Base-by-base conservation (phyloP, 2,113 vertebrate genomes). In the Chamaea fasciata region DNA sequence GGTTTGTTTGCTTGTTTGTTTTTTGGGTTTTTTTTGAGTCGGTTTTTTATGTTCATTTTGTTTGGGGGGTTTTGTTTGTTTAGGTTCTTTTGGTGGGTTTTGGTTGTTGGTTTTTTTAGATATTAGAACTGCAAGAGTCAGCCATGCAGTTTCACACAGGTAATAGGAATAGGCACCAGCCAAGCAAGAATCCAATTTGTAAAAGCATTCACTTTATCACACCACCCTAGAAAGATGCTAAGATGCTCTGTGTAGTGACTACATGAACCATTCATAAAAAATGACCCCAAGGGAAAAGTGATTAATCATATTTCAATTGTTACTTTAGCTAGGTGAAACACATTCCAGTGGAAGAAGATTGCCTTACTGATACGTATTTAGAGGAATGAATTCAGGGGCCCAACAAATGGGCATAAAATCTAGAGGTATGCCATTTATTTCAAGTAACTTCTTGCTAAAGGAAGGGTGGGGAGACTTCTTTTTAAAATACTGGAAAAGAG, bases 171-270 rank as follows among this genome's bases (percentile, higher is more conserved):
- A 87, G 71, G 77, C 87, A 94, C 37, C 69, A 95, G 49, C 42
- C 93, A 95, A 96, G 90, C 92, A 97, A 95, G 68, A 95, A 94
- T 92, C 47, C 75, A 97, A 96, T 97, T 94, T 96, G 90, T 92
- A 88, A 83, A 90, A 94, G 15, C 50, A 49, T 94, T 91, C 92
- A 53, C 68, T 96, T 96, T 94, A 86, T 97, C 83, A 86, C 27
- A 65, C 22, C 20, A 56, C 19, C 67, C 49, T 93, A 65, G 84
- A 91, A 85, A 70, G 86, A 91, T 88, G 47, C 42, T 80, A 85
- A 70, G 86, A 90, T 90, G 59, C n/a, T 80, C 60, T 86, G 15
- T 30, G 13, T 56, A 63, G 68, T 55, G 89, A 60, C 50, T 76
- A 56, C 68, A 46, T 53, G 73, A 95, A 37, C 50, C 67, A 76